Percentiles rank a stretch among this genome's conserved stretches.
These are phyloP conservation scores for Samia ricini DNA, from an alignment of 1,140 invertebrate species.

Conservation along the genomic window DNA sequence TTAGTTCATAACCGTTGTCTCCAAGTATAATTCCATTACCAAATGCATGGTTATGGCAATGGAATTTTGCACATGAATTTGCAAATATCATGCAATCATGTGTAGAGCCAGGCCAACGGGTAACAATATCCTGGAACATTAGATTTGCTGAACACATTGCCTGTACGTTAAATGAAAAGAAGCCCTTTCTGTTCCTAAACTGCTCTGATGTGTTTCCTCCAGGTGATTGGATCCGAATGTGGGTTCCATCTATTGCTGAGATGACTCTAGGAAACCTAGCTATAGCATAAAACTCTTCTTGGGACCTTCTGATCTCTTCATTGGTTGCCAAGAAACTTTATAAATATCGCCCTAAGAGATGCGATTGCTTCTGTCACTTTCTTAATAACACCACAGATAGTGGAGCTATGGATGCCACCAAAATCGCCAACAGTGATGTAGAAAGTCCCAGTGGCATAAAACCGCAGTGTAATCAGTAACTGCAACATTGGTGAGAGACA, in stretches of 20 bases:
- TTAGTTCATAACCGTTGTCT: background rate
- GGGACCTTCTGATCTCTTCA: background rate
- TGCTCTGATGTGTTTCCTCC: constrained; percentile 1
- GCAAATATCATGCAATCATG: constrained; percentile 14
- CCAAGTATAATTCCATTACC: background rate
- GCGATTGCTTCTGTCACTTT: constrained; percentile 6
- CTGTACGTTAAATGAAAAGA: constrained; percentile 5
- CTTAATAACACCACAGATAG: too few species aligned
- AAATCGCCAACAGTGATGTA: too few species aligned
- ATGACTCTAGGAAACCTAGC: constrained; percentile 6
- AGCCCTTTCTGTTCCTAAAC: constrained; percentile 8
- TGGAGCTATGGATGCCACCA: too few species aligned
- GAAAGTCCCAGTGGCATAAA: too few species aligned
- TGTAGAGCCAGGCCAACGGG: constrained; percentile 11
- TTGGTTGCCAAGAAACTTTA: constrained; percentile 1
- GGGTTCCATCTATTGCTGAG: constrained; percentile 1
- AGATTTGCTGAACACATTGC: constrained; percentile 9
- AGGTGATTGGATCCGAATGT: constrained; percentile 10
- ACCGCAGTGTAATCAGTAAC: too few species aligned
- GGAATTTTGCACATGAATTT: background rate
- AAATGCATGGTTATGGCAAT: background rate
- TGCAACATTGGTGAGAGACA: too few species aligned
- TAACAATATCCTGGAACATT: constrained; percentile 12
- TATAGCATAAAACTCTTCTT: background rate
- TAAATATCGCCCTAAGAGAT: background rate